Base-by-base conservation (phyloP, 2,888 invertebrate species). In the Drosophila greeni region DNA sequence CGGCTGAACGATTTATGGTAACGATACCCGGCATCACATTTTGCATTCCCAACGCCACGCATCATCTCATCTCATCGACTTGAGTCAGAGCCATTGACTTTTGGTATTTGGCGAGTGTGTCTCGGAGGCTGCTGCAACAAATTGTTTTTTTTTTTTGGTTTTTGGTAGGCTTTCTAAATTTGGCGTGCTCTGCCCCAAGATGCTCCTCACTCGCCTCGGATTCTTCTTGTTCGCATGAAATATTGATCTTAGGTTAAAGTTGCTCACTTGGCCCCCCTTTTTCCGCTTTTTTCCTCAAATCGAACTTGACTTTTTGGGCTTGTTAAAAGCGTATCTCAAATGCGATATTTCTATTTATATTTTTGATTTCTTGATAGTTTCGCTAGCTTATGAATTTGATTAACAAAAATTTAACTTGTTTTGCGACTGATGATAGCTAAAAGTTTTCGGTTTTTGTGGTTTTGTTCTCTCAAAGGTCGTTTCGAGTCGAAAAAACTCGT, bases 401-500 rank as follows among this genome's bases (percentile, higher is more conserved):
- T 81, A 73, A 43, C 68, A 58, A 70, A 56, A 66, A 76, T 69
- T 75, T 54, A 82, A 83, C 83, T 75, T 73, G 78, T 77, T 79
- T 71, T 70, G 64, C 66, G 61, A 71, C 69, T 51, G 61, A 61
- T 62, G 61, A 62, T 62, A 43, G 62, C 62, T 62, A 61, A 61
- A 61, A 62, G 34, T 66, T 65, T 56, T 65, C 40, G 43, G 33
- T 59, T 54, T 54, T 62, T 52, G 53, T 43, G 53, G 72, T 67
- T 78, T 74, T 78, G 71, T 84, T 81, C 80, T 78, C 72, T 58
- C 73, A 81, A 81, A 84, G 84, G 81, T 84, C 81, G 78, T 74
- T 69, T 67, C 48, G 11, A 56, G 36, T 54, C 3, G 29, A 59
- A 42, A 53, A 47, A 45, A 34, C 14, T 37, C 6, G 40, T 33